These are phyloP conservation scores for Iguana delicatissima DNA, from an alignment of 2,797 vertebrate genomes.

Conservation along the genomic window DNA sequence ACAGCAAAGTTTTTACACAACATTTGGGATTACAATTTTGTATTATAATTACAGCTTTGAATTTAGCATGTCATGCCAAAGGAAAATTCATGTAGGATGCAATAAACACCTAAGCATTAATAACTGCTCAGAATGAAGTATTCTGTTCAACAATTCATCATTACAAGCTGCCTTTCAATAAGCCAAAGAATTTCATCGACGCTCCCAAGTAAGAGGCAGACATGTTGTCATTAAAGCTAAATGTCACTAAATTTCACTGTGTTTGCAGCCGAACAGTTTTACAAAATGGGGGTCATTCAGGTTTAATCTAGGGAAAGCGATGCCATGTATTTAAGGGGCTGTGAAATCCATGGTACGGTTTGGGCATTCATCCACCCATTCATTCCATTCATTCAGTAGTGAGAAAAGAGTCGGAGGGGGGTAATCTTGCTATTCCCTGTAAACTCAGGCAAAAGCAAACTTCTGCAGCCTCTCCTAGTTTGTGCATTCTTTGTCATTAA, in stretches of 20 bases:
- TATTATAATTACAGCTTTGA: conserved; percentile 66
- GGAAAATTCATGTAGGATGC: conserved; percentile 70
- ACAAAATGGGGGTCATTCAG: rapidly evolving
- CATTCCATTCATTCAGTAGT: background rate
- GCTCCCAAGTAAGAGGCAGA: background rate
- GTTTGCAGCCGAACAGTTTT: rapidly evolving
- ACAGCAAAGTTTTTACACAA: conserved; percentile 69
- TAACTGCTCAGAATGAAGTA: conserved; percentile 64
- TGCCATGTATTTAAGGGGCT: background rate
- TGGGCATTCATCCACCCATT: background rate
- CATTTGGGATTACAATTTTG: conserved; percentile 68
- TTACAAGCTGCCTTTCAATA: conserved; percentile 39
- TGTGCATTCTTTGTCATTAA: too few species aligned
- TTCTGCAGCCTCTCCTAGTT: too few species aligned
- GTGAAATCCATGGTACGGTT: background rate
- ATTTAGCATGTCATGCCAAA: conserved; percentile 68
- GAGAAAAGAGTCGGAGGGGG: background rate
- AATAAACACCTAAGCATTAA: conserved; percentile 67
- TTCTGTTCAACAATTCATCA: conserved; percentile 43
- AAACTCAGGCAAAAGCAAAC: too few species aligned
- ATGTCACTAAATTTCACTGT: background rate
- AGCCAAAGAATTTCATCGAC: conserved; percentile 9
- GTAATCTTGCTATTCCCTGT: too few species aligned
- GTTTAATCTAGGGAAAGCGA: conserved; percentile 5
- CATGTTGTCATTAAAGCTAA: rapidly evolving